These are phyloP conservation scores for Emys orbicularis DNA, from an alignment of 2,797 vertebrate species.

Conservation along the genomic window DNA sequence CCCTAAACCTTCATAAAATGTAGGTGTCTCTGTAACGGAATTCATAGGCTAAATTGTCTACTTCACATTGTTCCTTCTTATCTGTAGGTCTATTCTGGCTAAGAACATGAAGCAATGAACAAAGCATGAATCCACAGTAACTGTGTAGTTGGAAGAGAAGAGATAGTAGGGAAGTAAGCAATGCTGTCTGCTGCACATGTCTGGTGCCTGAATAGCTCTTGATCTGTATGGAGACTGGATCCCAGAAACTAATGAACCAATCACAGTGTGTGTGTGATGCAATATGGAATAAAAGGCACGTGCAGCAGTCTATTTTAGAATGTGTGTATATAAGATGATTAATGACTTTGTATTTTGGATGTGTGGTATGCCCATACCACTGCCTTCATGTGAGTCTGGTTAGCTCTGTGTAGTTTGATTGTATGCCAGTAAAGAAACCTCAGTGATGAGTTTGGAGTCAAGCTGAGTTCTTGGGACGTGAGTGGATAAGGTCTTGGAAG, in stretches of 20 bases:
- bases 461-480: neutral
- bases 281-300: neutral
- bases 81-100: neutral
- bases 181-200: neutral
- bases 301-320: neutral
- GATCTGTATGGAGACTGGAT: neutral
- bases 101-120: neutral
- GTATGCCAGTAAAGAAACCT: neutral
- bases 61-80: neutral
- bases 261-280: neutral
- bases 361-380: neutral
- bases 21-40: neutral
- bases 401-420: neutral
- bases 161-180: neutral
- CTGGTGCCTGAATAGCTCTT: neutral
- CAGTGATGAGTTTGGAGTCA: neutral
- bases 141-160: neutral
- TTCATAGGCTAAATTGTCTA: neutral
- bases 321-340: neutral
- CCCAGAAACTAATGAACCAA: neutral
- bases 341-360: neutral
- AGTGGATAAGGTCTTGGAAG: neutral
- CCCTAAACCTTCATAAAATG: neutral
- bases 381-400: neutral
- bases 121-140: neutral